These are phyloP conservation scores for Drosophila meridionalis DNA, from an alignment of 2,888 invertebrate genomes.

Conservation along the genomic window DNA sequence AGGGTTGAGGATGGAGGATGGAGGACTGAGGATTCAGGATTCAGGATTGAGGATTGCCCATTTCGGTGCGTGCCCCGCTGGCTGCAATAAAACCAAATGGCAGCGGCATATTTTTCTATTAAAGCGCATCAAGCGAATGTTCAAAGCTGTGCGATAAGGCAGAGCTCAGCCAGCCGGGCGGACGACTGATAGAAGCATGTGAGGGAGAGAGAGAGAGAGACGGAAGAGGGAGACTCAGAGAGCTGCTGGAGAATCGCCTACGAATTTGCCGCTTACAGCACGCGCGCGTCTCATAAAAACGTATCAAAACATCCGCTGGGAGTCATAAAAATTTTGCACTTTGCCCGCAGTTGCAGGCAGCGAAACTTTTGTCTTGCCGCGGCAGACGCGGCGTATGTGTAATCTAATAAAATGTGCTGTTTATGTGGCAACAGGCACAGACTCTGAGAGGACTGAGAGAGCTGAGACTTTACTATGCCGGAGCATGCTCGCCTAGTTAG, in stretches of 20 bases:
- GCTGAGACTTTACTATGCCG: conserved; percentile 18
- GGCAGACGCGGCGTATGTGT: conserved; percentile 65
- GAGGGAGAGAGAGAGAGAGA: not conserved
- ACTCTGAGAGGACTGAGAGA: not conserved
- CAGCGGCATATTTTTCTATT: conserved; percentile 71
- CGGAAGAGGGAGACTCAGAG: not conserved
- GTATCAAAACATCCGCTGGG: conserved; percentile 81
- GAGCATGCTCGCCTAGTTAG: conserved; percentile 58
- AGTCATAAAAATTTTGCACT: conserved; percentile 81
- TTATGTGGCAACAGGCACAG: conserved; percentile 71
- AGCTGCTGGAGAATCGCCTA: conserved; percentile 50
- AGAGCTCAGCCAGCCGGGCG: conserved; percentile 4
- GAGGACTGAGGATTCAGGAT: not conserved
- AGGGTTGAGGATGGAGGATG: conserved; percentile 1
- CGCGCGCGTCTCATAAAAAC: conserved; percentile 81
- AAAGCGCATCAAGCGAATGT: conserved; percentile 60
- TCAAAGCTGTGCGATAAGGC: conserved; percentile 52
- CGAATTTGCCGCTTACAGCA: conserved; percentile 72
- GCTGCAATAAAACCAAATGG: conserved; percentile 65
- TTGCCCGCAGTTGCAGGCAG: conserved; percentile 55
- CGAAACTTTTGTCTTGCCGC: conserved; percentile 29
- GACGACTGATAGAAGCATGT: conserved; percentile 1
- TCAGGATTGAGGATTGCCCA: not conserved
- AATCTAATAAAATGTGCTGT: conserved; percentile 81
- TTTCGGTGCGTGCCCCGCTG: conserved; percentile 28